Evolutionary conservation across 2,797 vertebrate genomes (phyloP), one percentile per base, ranked within the genome.

Genomic region (Macropus fuliginosus): DNA sequence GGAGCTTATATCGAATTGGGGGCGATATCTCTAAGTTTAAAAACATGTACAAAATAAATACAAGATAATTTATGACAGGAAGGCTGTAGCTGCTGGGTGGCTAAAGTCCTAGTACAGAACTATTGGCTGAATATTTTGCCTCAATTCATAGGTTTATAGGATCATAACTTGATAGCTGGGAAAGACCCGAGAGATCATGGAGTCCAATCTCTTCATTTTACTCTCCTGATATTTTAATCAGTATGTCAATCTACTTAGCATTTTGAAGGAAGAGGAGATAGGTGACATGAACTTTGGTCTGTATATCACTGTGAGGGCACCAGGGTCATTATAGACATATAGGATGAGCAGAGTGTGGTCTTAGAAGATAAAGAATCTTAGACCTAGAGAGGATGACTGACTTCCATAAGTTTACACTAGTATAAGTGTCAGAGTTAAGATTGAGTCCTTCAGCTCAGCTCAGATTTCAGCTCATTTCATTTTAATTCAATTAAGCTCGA

Each of bases 371-470:
- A 95, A 95, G 11, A 96, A 54, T 27, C n/a, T 0, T 0, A 96
- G 92, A 55, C 0, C 34, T 0, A 6, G 4, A 31, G 89, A 97
- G 92, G 90, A n/a, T 54, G 55, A 54, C 10, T 12, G 87, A 54
- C 92, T 16, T 91, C 12, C n/a, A 0, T n/a, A 46, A 11, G 21
- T 95, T 95, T 55, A 91, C 57, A 90, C 18, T 52, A n/a, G 57
- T 95, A 31, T 91, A 93, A 94, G 50, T 3, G 55, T 4, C 46
- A 90, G 91, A 95, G 31, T 56, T 66, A 74, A 40, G 92, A 96
- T 94, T 96, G 55, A n/a, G 6, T 91, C 24, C 74, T 94, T 52
- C 59, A 54, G 56, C 2, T 40, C n/a, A 95, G 46, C 40, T 46
- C 46, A 46, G 46, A 46, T 46, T 46, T 74, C 62, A 21, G 21